These are phyloP conservation scores for Phenacoccus solenopsis DNA, from an alignment of 1,140 invertebrate genomes.

Conservation along the genomic window DNA sequence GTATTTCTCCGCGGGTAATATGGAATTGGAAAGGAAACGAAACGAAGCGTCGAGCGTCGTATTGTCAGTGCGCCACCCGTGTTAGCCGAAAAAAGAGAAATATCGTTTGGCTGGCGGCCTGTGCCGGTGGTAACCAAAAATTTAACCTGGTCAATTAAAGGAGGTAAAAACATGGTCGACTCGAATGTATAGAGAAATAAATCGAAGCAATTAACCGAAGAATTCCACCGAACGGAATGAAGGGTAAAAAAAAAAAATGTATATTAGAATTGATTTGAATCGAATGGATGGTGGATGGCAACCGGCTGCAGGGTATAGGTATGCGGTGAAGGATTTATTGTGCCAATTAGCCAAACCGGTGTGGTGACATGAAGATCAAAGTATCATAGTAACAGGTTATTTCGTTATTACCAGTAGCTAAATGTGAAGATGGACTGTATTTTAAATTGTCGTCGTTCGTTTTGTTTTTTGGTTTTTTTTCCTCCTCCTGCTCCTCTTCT, in stretches of 20 bases:
- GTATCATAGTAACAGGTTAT: slow-evolving; percentile 12
- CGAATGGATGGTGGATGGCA: neutral
- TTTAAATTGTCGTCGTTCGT: neutral
- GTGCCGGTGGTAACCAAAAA: no score
- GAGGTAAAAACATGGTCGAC: no score
- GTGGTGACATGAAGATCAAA: slow-evolving; percentile 16
- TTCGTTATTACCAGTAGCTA: slow-evolving; percentile 8
- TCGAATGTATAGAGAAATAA: neutral
- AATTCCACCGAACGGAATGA: neutral
- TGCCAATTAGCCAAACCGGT: slow-evolving; percentile 15
- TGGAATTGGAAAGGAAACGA: no score
- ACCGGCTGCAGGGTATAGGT: neutral
- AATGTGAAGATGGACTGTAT: slow-evolving; percentile 11
- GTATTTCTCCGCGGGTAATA: neutral
- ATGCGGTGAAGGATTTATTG: slow-evolving; percentile 7
- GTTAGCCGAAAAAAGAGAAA: no score
- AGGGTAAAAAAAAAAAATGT: neutral
- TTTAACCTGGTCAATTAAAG: no score
- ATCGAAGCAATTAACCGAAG: slow-evolving; percentile 7
- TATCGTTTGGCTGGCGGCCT: no score
- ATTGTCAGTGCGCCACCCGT: no score
- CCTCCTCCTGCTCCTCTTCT: no score
- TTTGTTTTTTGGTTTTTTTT: no score
- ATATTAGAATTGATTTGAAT: slow-evolving; percentile 13
- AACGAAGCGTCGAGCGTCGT: no score